Evolutionary conservation across 2,888 invertebrate species (phyloP), one percentile per base, ranked within the genome.

Genomic region (Pristionchus entomophagus): DNA sequence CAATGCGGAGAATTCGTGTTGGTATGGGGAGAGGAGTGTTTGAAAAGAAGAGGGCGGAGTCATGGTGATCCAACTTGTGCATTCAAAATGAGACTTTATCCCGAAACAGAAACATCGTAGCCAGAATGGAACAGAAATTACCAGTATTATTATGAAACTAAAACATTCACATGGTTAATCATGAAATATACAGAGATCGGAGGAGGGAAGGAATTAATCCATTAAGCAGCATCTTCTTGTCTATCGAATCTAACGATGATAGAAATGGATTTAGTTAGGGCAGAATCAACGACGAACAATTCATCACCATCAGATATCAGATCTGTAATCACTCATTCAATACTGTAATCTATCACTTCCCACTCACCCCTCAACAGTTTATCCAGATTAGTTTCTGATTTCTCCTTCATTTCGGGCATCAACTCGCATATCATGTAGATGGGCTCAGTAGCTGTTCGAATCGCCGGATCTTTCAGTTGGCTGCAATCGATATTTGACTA

Each of bases 211-310:
- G n/a, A n/a, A n/a, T n/a, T 10, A 41, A 41, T 29, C 17, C 19
- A 80, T 77, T 32, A 85, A 14, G 85, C 85, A 6, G 73, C 85
- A 77, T 35, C 73, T n/a, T 85, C 85, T 41, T 51, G 56, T 51
- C 38, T 38, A 22, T 85, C 92, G 29, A 94, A 91, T 49, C 93
- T 92, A 38, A 94, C 90, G 86, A 91, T 92, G 88, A 94, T 94
- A 17, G 93, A 93, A 53, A 94, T 90, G 12, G 94, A 92, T 41
- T 91, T 91, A 6, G 98, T 97, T 8, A 96, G 96, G 5, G 98
- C 98, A 32, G 96, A 95, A 95, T 99, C 99, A 0, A 98, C 97
- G 1, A 99, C 97, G 90, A 97, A 95, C 85, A 99, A 95, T 93
- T 97, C 96, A 85, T 96, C 96, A 0, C 97, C 97, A 94, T 97